These are phyloP conservation scores for Byasa hedistus DNA, from an alignment of 2,888 invertebrate species.

Conservation along the genomic window DNA sequence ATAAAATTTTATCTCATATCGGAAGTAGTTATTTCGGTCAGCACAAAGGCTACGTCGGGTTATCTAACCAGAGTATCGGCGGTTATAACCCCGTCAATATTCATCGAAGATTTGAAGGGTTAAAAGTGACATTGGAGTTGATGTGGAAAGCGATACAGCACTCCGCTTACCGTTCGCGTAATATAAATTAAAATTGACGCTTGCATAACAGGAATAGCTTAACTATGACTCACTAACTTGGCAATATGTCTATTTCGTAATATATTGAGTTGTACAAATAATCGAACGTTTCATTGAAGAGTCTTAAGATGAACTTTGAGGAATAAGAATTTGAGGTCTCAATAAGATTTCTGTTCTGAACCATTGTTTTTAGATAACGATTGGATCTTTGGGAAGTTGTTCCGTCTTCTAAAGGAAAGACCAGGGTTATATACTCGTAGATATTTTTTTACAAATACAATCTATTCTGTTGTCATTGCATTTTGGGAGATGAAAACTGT, in stretches of 20 bases:
- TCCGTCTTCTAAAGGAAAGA: no score
- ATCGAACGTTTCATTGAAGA: neutral
- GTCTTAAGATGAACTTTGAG: neutral
- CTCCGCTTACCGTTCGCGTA: neutral
- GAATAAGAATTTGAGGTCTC: neutral
- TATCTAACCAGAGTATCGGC: neutral
- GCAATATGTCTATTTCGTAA: neutral
- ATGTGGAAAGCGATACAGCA: neutral
- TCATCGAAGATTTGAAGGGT: neutral
- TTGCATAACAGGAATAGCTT: neutral
- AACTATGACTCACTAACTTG: neutral
- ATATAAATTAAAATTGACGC: conserved; percentile 1
- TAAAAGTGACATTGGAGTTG: neutral
- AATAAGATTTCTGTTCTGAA: no score
- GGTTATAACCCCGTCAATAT: neutral
- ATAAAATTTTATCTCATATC: neutral
- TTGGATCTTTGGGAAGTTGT: no score
- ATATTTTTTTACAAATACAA: no score
- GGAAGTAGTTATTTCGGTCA: neutral
- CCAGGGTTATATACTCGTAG: no score
- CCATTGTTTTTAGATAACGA: no score
- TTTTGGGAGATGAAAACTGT: no score
- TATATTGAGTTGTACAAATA: neutral
- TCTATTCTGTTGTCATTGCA: no score
- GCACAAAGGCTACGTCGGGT: neutral